Percentiles rank a stretch among this genome's conserved stretches.
Conservation (phyloP, 2,113 vertebrate species). For the Cairina moschata region DNA sequence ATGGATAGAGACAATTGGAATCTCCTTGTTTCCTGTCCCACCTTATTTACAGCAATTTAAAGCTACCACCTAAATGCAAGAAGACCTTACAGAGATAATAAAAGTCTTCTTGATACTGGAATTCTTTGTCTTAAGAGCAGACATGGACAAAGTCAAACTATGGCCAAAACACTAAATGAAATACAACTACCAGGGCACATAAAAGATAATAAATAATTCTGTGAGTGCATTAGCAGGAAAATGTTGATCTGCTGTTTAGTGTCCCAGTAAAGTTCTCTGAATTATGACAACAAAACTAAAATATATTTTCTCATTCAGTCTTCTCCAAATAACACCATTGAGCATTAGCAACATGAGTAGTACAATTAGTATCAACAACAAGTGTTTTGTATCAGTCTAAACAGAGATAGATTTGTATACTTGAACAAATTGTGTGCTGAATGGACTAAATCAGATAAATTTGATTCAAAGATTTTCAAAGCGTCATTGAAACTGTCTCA, state of each 20-base stretch:
- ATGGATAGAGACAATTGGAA: background rate
- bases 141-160: background rate
- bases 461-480: background rate
- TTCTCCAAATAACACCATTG: background rate
- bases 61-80: background rate
- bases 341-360: background rate
- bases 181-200: background rate
- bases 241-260: background rate
- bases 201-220: background rate
- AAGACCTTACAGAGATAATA: background rate
- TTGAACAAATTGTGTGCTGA: background rate
- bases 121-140: background rate
- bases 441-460: background rate
- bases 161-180: background rate
- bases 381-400: background rate
- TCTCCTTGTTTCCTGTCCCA: background rate
- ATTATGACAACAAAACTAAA: background rate
- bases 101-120: background rate
- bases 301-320: background rate
- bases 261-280: background rate
- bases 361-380: background rate
- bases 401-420: background rate
- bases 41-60: background rate
- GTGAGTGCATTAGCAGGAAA: background rate
- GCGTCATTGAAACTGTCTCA: background rate